These are phyloP conservation scores for Eulimnadia texana DNA, from an alignment of 1,140 invertebrate species.

Conservation along the genomic window DNA sequence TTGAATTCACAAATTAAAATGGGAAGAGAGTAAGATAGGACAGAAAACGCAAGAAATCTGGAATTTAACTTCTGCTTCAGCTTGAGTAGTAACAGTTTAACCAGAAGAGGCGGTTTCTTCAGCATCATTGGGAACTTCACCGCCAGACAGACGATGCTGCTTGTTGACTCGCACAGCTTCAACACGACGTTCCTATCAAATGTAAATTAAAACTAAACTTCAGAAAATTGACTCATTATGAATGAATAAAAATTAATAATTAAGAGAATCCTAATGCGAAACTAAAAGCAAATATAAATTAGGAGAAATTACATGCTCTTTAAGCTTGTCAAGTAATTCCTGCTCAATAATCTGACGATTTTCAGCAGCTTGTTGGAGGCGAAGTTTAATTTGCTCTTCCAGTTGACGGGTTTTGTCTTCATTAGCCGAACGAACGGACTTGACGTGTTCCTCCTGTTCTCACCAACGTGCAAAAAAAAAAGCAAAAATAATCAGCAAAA, in stretches of 20 bases:
- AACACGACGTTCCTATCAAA: constrained; percentile 10
- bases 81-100: too few species aligned
- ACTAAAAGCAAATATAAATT: neutral
- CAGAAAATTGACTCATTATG: too few species aligned
- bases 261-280: too few species aligned
- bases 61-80: too few species aligned
- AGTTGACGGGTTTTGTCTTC: constrained; percentile 7
- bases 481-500: neutral
- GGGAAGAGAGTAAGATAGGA: too few species aligned
- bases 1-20: too few species aligned
- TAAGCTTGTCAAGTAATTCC: constrained; percentile 8
- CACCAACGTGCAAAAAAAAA: neutral
- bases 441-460: constrained; percentile 8
- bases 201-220: neutral
- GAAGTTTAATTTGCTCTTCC: neutral
- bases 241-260: too few species aligned
- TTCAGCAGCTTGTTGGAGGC: constrained; percentile 2
- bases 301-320: constrained; percentile 4
- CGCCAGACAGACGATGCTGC: neutral
- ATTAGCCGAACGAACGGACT: constrained; percentile 4
- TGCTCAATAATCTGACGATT: neutral
- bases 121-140: neutral
- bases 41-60: neutral
- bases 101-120: constrained; percentile 10
- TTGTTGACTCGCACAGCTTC: constrained; percentile 6